Evolutionary conservation across 2,113 vertebrate species (phyloP).

Genomic region (Sylvia atricapilla): DNA sequence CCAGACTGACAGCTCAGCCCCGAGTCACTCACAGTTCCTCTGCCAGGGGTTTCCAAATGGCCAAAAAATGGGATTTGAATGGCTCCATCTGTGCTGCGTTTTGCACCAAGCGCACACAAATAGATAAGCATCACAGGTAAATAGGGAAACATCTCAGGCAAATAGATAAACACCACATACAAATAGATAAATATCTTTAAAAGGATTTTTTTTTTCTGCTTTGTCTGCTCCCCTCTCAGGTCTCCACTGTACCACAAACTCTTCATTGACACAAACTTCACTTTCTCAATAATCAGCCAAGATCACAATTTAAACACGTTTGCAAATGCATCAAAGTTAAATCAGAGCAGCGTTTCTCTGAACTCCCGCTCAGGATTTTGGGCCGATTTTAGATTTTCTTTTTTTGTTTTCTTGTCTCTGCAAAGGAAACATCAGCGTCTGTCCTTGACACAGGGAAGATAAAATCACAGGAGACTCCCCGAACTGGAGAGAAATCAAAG

Average conservation of each 20-base stretch:
- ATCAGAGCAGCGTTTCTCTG: neutral
- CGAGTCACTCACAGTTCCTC: neutral
- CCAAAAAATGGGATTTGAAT: neutral
- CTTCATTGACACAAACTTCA: neutral
- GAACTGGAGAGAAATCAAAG: conserved; percentile 4
- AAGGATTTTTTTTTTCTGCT: neutral
- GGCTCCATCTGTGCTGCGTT: neutral
- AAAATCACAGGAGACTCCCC: conserved; percentile 15
- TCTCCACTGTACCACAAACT: neutral
- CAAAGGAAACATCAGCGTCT: conserved; percentile 5
- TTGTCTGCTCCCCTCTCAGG: neutral
- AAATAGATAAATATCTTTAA: neutral
- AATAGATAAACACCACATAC: neutral
- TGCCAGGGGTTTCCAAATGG: neutral
- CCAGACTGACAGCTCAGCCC: neutral
- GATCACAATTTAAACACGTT: neutral
- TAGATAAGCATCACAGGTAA: neutral
- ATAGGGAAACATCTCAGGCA: neutral
- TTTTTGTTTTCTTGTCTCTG: neutral
- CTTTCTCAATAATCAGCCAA: neutral
- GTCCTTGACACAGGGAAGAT: conserved; percentile 35
- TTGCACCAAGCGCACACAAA: neutral
- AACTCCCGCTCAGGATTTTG: neutral
- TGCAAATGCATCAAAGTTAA: neutral
- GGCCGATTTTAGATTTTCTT: neutral